Evolutionary conservation across 2,888 invertebrate species (phyloP), one percentile per base, ranked within the genome.

Genomic region (Drosophila flavopinicola): DNA sequence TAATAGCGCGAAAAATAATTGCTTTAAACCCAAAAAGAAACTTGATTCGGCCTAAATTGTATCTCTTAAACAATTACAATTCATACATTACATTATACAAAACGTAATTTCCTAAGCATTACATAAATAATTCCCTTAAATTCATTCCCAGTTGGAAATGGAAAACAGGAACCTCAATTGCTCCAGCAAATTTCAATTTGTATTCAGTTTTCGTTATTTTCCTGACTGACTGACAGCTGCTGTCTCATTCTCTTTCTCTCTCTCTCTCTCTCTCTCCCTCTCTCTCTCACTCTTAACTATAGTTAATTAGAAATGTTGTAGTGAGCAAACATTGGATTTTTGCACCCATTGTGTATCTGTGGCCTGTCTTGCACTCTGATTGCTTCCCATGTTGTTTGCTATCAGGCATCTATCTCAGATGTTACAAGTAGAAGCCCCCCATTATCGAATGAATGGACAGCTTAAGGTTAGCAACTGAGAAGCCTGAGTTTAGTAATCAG

Each of bases 221-320:
- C 30, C 11, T 37, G 51, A 60, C 54, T 44, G 69, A 60, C 54
- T 44, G 69, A 30, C 69, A 65, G 53, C 51, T 25, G 25, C 17
- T 13, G 15, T 6, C 13, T 13, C 11, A 11, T 9, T 35, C 13
- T 13, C 44, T 5, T 13, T 20, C 25, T 10, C 3, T 29, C 32
- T n/a, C 51, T 15, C 3, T 9, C n/a, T 7, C 27, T 6, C 24
- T 4, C 44, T 33, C 20, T 20, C 20, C 20, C 4, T 20, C 20
- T 4, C 20, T 20, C 2, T 20, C 2, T 4, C 17, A 9, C 17
- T 57, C 45, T 49, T 39, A 52, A 32, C 47, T 41, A n/a, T n/a
- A 39, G 57, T 63, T 71, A 71, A 71, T 71, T 71, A 71, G 67
- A 67, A 58, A 67, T 63, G 63, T 54, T 42, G 41, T 24, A 35